phyloP scores from a whole-genome alignment of 2,888 invertebrate genomes.

The Scaptomyza polygonia region DNA sequence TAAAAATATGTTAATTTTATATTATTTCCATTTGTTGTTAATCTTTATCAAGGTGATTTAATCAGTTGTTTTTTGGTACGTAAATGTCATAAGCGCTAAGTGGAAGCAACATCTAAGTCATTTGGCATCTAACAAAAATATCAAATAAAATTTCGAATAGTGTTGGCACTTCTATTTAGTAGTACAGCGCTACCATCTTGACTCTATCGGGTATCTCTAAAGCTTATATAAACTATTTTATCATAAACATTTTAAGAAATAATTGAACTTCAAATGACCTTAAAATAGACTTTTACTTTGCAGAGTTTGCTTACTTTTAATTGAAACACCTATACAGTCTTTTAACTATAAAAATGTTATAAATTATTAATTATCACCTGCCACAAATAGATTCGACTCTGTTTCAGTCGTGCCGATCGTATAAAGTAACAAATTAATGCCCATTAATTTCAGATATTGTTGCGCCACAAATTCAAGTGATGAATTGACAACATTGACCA shows the following conservation, averaged over 20 bases:
- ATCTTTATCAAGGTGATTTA: neutral
- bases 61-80: neutral
- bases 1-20: neutral
- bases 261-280: neutral
- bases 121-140: constrained; percentile 23
- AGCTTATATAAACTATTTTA: neutral
- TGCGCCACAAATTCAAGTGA: neutral
- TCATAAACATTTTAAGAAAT: neutral
- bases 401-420: constrained; percentile 9
- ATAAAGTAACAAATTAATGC: constrained; percentile 1
- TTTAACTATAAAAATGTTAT: neutral
- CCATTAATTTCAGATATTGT: constrained; percentile 13
- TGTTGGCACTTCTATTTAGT: constrained; percentile 41
- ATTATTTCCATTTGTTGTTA: neutral
- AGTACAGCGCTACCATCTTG: constrained; percentile 13
- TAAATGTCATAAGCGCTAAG: constrained; percentile 51
- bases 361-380: constrained; percentile 35
- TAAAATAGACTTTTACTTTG: no score
- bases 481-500: constrained; percentile 4
- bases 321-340: neutral
- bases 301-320: no score
- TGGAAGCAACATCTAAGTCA: constrained; percentile 28
- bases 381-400: constrained; percentile 35
- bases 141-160: constrained; percentile 20
- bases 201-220: neutral